Conservation (phyloP, 2,888 invertebrate genomes). For the Zygaena filipendulae region DNA sequence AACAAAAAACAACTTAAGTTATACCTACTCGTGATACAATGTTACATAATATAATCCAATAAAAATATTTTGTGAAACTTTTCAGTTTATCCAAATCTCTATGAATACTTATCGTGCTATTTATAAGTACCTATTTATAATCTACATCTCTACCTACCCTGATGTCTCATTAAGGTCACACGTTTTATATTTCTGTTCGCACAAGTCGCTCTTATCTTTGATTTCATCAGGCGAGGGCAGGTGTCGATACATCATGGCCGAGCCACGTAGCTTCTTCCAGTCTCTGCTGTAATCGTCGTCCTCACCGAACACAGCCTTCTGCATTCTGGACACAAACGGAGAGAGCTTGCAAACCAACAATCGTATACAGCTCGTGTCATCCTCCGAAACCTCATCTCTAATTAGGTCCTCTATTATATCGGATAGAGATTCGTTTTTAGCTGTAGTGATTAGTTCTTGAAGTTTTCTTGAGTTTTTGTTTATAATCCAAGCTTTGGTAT, state of each 20-base stretch:
- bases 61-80: no score
- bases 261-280: conserved; percentile 31
- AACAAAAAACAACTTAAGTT: no score
- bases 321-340: conserved; percentile 82
- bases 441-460: conserved; percentile 65
- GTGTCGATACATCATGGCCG: conserved; percentile 67
- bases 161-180: conserved; percentile 54
- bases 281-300: conserved; percentile 29
- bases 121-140: no score
- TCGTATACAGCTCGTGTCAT: conserved; percentile 76
- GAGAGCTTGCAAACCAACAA: conserved; percentile 81
- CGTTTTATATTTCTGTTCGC: conserved; percentile 69
- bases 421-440: conserved; percentile 72
- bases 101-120: no score
- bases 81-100: no score
- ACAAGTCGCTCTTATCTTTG: conserved; percentile 67
- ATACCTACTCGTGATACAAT: no score
- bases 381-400: conserved; percentile 56
- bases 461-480: conserved; percentile 69
- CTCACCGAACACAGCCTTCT: conserved; percentile 70
- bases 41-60: no score
- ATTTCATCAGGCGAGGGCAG: conserved; percentile 72
- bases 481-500: conserved; percentile 67
- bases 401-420: conserved; percentile 71
- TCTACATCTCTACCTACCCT: no score